A percentile compares a stretch with the other conserved stretches of the same genome.
Evolutionary conservation across 2,888 invertebrate species (phyloP).

Genomic region (Drosophila mulleri): DNA sequence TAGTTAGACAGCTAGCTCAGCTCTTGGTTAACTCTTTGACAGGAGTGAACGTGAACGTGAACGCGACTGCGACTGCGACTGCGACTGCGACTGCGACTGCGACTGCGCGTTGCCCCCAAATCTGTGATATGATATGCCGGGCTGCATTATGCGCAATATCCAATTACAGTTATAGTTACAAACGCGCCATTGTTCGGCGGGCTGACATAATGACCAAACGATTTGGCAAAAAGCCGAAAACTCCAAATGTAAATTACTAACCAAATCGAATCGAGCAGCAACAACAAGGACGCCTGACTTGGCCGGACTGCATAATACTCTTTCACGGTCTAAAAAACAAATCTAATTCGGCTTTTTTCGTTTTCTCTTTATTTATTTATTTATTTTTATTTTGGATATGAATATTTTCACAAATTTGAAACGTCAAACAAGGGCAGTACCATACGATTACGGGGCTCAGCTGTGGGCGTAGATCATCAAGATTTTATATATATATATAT

Average conservation of each 20-base stretch:
- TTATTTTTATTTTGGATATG: too few relatives aligned
- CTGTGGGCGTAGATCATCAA: background rate
- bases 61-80: background rate
- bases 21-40: slow-evolving; percentile 1
- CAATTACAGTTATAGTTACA: slow-evolving; percentile 33
- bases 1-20: slow-evolving; percentile 12
- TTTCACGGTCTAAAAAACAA: slow-evolving; percentile 7
- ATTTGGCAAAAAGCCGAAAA: slow-evolving; percentile 51
- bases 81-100: background rate
- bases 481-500: background rate
- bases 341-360: background rate
- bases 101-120: slow-evolving; percentile 12
- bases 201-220: slow-evolving; percentile 72
- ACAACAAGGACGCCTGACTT: background rate
- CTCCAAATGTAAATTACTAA: slow-evolving; percentile 8
- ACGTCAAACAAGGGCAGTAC: background rate
- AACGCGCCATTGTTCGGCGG: slow-evolving; percentile 28
- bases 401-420: background rate
- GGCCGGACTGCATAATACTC: slow-evolving; percentile 5
- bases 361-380: background rate
- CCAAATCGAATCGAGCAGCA: slow-evolving; percentile 10
- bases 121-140: background rate
- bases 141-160: slow-evolving; percentile 47
- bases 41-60: slow-evolving; percentile 27
- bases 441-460: background rate